These are phyloP conservation scores for Actinostola sp. DNA, from an alignment of 92 coral and sea anemone genomes.

Conservation along the genomic window DNA sequence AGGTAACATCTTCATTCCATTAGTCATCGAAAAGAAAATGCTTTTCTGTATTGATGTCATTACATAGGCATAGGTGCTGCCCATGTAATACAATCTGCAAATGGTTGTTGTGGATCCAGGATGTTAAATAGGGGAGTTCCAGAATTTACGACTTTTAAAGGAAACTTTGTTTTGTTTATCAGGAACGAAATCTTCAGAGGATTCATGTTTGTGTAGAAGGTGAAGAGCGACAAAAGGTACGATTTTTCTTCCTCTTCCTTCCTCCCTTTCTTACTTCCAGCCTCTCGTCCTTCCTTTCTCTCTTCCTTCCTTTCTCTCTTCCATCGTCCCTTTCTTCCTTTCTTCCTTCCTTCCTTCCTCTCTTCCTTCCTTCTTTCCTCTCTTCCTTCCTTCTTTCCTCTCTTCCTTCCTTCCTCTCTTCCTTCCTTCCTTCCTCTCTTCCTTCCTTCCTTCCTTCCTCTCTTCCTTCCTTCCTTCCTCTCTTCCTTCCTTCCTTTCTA, in stretches of 20 bases:
- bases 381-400: neutral
- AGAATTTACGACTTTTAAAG: neutral
- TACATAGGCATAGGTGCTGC: too few relatives aligned
- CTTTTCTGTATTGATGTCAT: neutral
- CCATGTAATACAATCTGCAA: too few relatives aligned
- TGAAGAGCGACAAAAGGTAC: constrained; percentile 70
- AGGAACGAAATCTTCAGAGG: constrained; percentile 75
- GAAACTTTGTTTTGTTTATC: neutral
- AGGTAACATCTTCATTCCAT: constrained; percentile 59
- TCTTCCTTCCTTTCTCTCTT: neutral
- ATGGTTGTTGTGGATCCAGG: too few relatives aligned
- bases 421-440: neutral
- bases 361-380: neutral
- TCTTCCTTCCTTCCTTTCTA: neutral
- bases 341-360: neutral
- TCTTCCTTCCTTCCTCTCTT: neutral
- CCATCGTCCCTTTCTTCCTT: neutral
- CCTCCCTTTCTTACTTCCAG: neutral
- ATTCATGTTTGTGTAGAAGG: constrained; percentile 70
- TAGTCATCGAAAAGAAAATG: neutral
- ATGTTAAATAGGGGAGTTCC: too few relatives aligned
- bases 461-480: neutral
- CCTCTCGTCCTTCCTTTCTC: neutral
- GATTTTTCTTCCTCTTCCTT: neutral
- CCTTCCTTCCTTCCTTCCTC: neutral